Percentiles rank a stretch among this genome's conserved stretches.
phyloP scores from a whole-genome alignment of 2,113 vertebrate genomes.

The Paratilapia polleni region DNA sequence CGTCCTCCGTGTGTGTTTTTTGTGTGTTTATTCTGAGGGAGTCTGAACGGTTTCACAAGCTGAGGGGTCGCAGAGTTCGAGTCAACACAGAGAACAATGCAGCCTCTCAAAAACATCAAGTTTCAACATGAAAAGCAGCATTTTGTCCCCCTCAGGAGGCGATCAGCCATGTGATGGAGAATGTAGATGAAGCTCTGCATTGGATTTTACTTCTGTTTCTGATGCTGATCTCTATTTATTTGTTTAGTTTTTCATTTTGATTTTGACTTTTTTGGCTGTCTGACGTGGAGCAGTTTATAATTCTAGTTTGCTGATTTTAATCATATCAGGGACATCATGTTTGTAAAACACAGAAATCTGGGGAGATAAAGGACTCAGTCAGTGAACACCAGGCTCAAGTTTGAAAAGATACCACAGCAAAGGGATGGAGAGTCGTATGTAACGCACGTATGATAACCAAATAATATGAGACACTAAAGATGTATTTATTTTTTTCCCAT shows the following conservation, averaged over 20 bases:
- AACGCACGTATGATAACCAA: fast-evolving
- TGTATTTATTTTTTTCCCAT: too few relatives aligned
- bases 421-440: background rate
- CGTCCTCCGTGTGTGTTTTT: too few relatives aligned
- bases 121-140: too few relatives aligned
- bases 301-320: background rate
- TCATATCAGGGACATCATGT: background rate
- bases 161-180: background rate
- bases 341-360: background rate
- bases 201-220: fast-evolving
- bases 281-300: background rate
- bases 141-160: background rate
- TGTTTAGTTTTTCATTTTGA: too few relatives aligned
- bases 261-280: background rate
- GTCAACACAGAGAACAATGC: too few relatives aligned
- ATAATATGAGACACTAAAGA: background rate
- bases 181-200: fast-evolving
- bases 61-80: too few relatives aligned
- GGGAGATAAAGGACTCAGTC: background rate
- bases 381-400: fast-evolving
- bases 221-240: too few relatives aligned
- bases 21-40: too few relatives aligned
- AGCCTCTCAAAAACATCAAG: too few relatives aligned
- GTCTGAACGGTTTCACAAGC: too few relatives aligned
- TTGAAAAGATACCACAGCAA: background rate